Evolutionary conservation across 2,888 invertebrate genomes (phyloP).

Genomic region (Ephialtes manifestator): DNA sequence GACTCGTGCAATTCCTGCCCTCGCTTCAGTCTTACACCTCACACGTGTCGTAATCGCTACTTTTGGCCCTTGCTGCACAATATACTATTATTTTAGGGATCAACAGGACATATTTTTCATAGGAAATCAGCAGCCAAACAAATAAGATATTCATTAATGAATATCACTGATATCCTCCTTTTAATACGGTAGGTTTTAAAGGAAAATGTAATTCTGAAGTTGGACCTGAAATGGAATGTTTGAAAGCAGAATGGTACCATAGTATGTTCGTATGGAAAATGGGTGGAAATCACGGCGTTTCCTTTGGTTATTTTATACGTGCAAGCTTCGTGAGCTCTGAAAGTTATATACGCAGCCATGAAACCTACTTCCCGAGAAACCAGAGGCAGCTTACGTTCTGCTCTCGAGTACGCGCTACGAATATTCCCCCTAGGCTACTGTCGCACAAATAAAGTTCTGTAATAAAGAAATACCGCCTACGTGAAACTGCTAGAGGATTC

Average conservation of each 20-base stretch:
- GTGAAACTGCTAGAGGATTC: conserved; percentile 19
- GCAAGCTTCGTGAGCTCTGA: background rate
- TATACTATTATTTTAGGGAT: too few relatives aligned
- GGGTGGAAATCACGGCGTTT: background rate
- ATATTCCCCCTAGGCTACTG: conserved; percentile 21
- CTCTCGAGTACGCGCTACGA: background rate
- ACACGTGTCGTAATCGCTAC: too few relatives aligned
- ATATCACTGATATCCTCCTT: background rate
- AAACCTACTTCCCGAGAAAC: conserved; percentile 35
- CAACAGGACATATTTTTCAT: too few relatives aligned
- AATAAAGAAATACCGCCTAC: conserved; percentile 46
- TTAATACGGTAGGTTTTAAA: background rate
- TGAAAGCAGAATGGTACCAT: background rate
- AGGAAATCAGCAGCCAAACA: too few relatives aligned
- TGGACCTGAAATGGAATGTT: background rate
- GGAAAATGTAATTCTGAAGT: background rate
- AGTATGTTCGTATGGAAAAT: conserved; percentile 1
- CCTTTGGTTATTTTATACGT: background rate
- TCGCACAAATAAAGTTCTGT: conserved; percentile 48
- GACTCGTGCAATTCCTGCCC: too few relatives aligned
- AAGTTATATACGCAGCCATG: conserved; percentile 30
- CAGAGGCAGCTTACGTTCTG: conserved; percentile 17
- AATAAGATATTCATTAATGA: background rate
- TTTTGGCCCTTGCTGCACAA: too few relatives aligned
- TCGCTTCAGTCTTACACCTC: too few relatives aligned